phyloP scores from a whole-genome alignment of 2,797 vertebrate genomes.

The Rhinoraja longicauda region DNA sequence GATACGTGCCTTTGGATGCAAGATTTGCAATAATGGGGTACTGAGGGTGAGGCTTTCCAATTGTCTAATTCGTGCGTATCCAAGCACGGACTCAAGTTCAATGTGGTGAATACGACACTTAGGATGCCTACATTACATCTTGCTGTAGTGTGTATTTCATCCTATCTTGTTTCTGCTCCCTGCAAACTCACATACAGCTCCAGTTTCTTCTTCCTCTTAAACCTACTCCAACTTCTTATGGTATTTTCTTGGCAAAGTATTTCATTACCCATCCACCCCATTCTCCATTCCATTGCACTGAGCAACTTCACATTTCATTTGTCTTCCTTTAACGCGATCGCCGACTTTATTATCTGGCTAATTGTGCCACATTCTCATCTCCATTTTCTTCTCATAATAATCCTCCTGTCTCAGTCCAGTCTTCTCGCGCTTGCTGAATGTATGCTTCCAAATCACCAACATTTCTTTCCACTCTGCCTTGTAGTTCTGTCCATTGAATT shows the following conservation, averaged over 20 bases:
- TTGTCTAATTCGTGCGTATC: neutral
- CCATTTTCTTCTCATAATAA: neutral
- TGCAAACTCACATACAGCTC: too few species aligned
- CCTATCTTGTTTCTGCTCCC: neutral
- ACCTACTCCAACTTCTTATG: neutral
- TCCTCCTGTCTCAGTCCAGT: neutral
- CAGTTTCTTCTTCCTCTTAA: neutral
- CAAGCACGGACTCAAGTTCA: neutral
- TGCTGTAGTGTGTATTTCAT: neutral
- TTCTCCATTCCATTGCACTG: neutral
- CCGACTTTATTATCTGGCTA: neutral
- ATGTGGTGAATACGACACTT: neutral
- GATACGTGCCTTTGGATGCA: neutral
- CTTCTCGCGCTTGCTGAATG: neutral
- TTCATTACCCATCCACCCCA: neutral
- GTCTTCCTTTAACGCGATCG: neutral
- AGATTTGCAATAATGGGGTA: neutral
- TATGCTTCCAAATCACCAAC: neutral
- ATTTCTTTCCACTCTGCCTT: neutral
- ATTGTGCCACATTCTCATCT: neutral
- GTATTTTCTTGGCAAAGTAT: too few species aligned
- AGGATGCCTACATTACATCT: neutral
- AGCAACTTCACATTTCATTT: neutral
- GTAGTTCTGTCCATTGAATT: neutral
- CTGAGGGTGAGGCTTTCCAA: neutral